Evolutionary conservation across 1,140 invertebrate species (phyloP).

Genomic region (Lordiphosa clarofinis): DNA sequence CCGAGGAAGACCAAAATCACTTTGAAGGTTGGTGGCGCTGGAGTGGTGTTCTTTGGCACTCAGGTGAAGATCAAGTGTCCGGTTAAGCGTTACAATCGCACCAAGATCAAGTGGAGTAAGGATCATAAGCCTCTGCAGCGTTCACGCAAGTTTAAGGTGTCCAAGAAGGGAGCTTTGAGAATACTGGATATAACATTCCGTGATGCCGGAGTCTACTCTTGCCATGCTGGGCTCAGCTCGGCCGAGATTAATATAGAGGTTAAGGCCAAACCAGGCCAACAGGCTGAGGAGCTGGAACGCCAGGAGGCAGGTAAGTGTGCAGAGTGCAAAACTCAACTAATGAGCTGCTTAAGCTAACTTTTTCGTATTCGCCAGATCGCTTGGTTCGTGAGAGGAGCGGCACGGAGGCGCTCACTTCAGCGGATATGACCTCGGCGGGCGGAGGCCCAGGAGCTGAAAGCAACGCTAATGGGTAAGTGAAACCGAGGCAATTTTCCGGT

Average conservation of each 20-base stretch:
- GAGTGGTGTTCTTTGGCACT: conserved; percentile 91
- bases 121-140: conserved; percentile 87
- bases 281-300: conserved; percentile 88
- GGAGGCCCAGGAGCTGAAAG: conserved; percentile 28
- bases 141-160: conserved; percentile 89
- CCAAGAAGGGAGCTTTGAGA: conserved; percentile 91
- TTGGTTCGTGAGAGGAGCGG: conserved; percentile 71
- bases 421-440: conserved; percentile 65
- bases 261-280: conserved; percentile 87
- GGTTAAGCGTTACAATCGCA: conserved; percentile 89
- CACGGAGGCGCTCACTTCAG: conserved; percentile 75
- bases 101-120: conserved; percentile 91
- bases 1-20: conserved; percentile 88
- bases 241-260: conserved; percentile 87
- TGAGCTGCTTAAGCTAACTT: conserved; percentile 10
- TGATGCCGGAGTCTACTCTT: conserved; percentile 91
- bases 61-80: conserved; percentile 95
- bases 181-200: conserved; percentile 88
- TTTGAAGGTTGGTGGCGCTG: conserved; percentile 91
- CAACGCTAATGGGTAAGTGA: conserved; percentile 65
- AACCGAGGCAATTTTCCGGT: conserved; percentile 3
- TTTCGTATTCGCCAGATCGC: conserved; percentile 49
- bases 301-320: conserved; percentile 73
- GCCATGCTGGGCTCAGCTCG: conserved; percentile 87
- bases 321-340: conserved; percentile 3